Conservation (phyloP, 2,888 invertebrate genomes). For the Mamestra brassicae region DNA sequence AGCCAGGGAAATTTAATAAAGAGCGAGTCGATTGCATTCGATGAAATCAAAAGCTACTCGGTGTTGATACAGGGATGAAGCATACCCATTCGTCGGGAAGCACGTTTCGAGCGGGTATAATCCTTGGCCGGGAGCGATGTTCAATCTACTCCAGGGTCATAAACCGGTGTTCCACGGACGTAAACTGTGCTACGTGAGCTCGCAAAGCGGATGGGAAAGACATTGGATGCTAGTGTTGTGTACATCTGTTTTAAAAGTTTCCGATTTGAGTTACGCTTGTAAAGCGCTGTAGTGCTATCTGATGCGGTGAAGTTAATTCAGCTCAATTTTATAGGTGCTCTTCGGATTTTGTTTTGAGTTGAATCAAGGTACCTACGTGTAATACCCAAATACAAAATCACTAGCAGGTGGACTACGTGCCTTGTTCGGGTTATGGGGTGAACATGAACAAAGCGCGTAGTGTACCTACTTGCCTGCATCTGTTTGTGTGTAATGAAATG, state of each 20-base stretch:
- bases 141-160: conserved; percentile 81
- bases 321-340: conserved; percentile 9
- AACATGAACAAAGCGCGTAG: no score
- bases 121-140: conserved; percentile 77
- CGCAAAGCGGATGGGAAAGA: conserved; percentile 66
- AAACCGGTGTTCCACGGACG: conserved; percentile 79
- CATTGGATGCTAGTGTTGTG: conserved; percentile 63
- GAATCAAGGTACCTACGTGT: neutral
- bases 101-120: conserved; percentile 77
- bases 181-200: conserved; percentile 79
- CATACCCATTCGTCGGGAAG: conserved; percentile 66
- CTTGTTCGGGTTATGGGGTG: no score
- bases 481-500: neutral
- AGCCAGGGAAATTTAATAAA: conserved; percentile 65
- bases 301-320: conserved; percentile 30
- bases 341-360: conserved; percentile 1
- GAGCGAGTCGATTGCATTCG: conserved; percentile 63
- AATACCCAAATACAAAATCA: no score
- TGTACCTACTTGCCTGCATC: no score
- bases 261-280: conserved; percentile 55
- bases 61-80: conserved; percentile 71
- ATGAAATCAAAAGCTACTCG: conserved; percentile 68
- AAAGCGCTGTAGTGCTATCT: conserved; percentile 40
- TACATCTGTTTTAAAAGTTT: conserved; percentile 58
- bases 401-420: no score